These are phyloP conservation scores for Pantherophis vulpinus DNA, from an alignment of 2,797 vertebrate genomes.

Conservation along the genomic window DNA sequence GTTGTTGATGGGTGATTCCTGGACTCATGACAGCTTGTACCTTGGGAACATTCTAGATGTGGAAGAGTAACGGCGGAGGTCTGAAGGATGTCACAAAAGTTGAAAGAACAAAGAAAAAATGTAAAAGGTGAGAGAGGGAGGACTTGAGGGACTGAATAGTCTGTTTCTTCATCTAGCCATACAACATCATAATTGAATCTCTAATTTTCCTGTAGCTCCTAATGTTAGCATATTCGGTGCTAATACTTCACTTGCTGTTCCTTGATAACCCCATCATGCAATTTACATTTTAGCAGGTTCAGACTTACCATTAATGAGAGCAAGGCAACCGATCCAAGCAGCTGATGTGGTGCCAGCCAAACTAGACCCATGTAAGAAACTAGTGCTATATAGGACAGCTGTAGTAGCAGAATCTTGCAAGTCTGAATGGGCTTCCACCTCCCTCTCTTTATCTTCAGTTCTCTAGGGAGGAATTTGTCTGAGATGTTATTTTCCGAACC, in stretches of 20 bases:
- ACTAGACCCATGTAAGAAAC: neutral
- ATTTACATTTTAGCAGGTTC: neutral
- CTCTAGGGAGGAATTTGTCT: neutral
- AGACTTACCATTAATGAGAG: neutral
- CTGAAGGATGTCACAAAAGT: slow-evolving; percentile 41
- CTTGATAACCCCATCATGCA: neutral
- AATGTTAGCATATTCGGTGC: neutral
- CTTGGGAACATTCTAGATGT: slow-evolving; percentile 29
- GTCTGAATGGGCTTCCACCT: neutral
- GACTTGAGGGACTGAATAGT: fast-evolving
- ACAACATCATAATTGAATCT: fast-evolving
- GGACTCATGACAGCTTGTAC: slow-evolving; percentile 57
- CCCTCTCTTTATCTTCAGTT: neutral
- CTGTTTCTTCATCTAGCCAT: neutral
- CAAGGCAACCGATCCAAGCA: neutral
- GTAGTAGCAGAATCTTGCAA: neutral
- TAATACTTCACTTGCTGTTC: neutral
- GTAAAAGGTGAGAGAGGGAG: neutral
- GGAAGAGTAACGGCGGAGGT: slow-evolving; percentile 25
- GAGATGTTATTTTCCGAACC: neutral
- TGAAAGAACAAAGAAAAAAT: slow-evolving; percentile 28
- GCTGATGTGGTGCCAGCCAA: neutral
- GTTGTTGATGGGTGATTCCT: slow-evolving; percentile 76
- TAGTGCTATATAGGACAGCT: neutral
- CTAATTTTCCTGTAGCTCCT: neutral